A percentile compares a stretch with the other conserved stretches of the same genome.
Conservation (phyloP, 2,888 invertebrate genomes). For the Leptogaster cylindrica region DNA sequence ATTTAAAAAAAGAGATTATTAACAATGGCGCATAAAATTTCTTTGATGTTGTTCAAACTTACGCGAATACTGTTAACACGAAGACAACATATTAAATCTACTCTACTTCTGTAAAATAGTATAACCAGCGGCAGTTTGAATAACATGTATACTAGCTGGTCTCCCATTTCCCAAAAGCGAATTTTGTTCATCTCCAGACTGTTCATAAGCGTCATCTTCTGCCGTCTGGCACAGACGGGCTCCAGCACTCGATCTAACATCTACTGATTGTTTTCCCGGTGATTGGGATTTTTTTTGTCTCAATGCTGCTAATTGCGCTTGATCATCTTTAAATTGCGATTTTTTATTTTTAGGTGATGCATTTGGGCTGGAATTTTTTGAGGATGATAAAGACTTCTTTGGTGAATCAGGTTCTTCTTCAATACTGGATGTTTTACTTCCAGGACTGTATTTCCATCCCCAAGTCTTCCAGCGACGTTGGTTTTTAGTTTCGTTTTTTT, state of each 20-base stretch:
- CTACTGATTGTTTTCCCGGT: slow-evolving; percentile 45
- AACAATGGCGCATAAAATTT: not conserved
- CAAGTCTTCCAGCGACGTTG: slow-evolving; percentile 52
- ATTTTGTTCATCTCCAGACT: slow-evolving; percentile 47
- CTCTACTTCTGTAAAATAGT: slow-evolving; percentile 50
- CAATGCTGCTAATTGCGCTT: slow-evolving; percentile 48
- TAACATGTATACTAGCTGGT: slow-evolving; percentile 52
- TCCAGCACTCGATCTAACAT: slow-evolving; percentile 52
- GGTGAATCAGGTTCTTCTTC: slow-evolving; percentile 53
- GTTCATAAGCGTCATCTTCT: slow-evolving; percentile 41
- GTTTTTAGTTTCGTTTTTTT: slow-evolving; percentile 48
- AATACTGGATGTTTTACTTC: slow-evolving; percentile 52
- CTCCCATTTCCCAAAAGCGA: slow-evolving; percentile 50
- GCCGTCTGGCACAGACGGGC: slow-evolving; percentile 50
- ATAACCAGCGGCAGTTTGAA: slow-evolving; percentile 51
- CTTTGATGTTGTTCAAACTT: slow-evolving; percentile 3
- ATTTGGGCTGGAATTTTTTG: slow-evolving; percentile 52
- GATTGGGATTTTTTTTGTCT: slow-evolving; percentile 50
- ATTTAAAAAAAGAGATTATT: not conserved
- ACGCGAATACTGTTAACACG: not conserved
- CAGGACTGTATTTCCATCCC: slow-evolving; percentile 54
- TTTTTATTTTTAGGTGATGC: slow-evolving; percentile 52
- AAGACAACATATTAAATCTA: slow-evolving; percentile 34
- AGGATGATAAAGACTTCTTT: slow-evolving; percentile 51
- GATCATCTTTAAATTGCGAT: slow-evolving; percentile 29